phyloP scores from a whole-genome alignment of 2,797 vertebrate species.

The Mionectes olivaceus region DNA sequence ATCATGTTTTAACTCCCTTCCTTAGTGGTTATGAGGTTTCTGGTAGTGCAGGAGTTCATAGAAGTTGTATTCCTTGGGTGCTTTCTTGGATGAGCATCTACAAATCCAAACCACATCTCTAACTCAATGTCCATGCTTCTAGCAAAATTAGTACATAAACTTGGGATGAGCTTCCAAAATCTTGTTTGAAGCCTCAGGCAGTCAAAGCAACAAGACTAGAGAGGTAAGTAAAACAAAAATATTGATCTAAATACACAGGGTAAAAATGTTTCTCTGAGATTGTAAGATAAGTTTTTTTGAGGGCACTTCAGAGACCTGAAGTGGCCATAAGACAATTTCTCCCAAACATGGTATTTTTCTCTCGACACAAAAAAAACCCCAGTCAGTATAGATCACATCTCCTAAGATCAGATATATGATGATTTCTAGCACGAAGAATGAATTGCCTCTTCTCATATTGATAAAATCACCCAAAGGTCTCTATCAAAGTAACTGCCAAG shows the following conservation, averaged over 20 bases:
- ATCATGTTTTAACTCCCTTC: background rate
- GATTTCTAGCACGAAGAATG: background rate
- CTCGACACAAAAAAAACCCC: background rate
- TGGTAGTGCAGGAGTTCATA: background rate
- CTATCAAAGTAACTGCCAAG: slow-evolving; percentile 42
- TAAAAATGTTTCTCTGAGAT: background rate
- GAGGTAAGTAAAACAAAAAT: slow-evolving; percentile 16
- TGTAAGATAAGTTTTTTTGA: background rate
- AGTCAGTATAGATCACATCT: background rate
- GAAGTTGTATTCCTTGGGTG: background rate
- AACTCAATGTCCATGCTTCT: background rate
- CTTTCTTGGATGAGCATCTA: background rate
- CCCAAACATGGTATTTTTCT: background rate
- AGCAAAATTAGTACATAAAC: background rate
- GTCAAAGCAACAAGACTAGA: background rate
- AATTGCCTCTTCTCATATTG: background rate
- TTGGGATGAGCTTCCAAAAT: background rate
- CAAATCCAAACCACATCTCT: background rate
- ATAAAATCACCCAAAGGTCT: slow-evolving; percentile 21
- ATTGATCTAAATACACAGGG: background rate
- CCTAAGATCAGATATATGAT: background rate
- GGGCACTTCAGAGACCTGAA: background rate
- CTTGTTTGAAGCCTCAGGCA: background rate
- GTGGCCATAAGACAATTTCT: background rate
- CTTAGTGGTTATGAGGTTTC: background rate